These are phyloP conservation scores for Apodemus agrarius DNA, from an alignment of 2,797 vertebrate genomes.

Conservation along the genomic window DNA sequence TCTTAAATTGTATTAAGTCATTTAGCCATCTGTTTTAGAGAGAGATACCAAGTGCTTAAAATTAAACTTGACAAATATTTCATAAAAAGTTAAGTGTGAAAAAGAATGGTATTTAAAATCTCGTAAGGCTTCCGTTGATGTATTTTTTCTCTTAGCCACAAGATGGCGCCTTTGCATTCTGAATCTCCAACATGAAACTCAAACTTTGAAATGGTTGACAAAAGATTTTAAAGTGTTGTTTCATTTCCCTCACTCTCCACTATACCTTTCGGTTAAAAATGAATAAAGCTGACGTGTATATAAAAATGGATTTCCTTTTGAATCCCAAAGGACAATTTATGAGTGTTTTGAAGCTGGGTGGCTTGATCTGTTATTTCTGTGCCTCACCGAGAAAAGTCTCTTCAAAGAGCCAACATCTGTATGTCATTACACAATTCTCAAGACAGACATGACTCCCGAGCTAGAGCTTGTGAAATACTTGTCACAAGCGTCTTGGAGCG, in stretches of 20 bases:
- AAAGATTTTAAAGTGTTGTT: conserved; percentile 68
- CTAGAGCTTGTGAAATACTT: conserved; percentile 18
- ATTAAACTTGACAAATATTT: conserved; percentile 81
- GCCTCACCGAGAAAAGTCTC: conserved; percentile 6
- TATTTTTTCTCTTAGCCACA: conserved; percentile 75
- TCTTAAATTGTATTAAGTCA: conserved; percentile 79
- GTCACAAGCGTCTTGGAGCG: background rate
- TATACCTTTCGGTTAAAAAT: background rate
- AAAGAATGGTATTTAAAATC: conserved; percentile 42
- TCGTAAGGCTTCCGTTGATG: background rate
- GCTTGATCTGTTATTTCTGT: conserved; percentile 41
- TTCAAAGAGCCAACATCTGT: conserved; percentile 27
- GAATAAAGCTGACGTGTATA: conserved; percentile 61
- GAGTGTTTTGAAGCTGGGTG: conserved; percentile 29
- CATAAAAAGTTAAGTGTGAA: conserved; percentile 61
- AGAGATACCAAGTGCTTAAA: conserved; percentile 78
- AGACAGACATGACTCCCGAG: background rate
- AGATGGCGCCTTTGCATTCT: conserved; percentile 85
- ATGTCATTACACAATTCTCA: background rate
- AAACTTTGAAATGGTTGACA: conserved; percentile 72
- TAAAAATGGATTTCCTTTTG: conserved; percentile 41
- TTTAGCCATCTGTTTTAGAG: conserved; percentile 77
- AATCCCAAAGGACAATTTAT: conserved; percentile 30
- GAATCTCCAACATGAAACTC: conserved; percentile 46
- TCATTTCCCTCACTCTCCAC: conserved; percentile 56